These are phyloP conservation scores for Megaceryle alcyon DNA, from an alignment of 2,797 vertebrate species.

Conservation along the genomic window DNA sequence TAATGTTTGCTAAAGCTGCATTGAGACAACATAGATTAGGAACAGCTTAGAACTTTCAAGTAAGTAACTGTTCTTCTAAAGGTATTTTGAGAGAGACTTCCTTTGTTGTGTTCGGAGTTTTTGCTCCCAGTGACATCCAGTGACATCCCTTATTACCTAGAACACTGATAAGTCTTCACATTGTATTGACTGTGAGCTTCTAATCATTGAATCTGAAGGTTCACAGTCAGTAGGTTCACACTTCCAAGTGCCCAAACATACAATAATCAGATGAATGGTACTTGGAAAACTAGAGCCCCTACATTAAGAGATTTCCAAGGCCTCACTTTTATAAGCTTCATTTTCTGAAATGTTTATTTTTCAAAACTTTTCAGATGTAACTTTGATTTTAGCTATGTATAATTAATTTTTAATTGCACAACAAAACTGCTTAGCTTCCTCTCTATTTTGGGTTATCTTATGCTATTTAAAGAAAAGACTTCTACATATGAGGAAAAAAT, in stretches of 20 bases:
- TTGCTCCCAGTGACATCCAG: not conserved
- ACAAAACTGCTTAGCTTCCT: slow-evolving; percentile 47
- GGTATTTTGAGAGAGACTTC: not conserved
- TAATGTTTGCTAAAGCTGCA: not conserved
- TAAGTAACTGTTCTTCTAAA: not conserved
- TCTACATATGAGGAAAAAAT: slow-evolving; percentile 47
- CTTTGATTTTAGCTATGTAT: slow-evolving; percentile 33
- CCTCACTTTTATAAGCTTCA: not conserved
- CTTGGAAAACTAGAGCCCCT: not conserved
- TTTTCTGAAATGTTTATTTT: slow-evolving; percentile 35
- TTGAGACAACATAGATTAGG: not conserved
- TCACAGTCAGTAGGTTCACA: not conserved
- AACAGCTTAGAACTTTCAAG: not conserved
- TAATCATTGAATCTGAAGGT: not conserved
- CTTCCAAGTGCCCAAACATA: not conserved
- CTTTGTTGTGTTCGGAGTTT: not conserved
- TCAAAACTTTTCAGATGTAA: slow-evolving; percentile 4
- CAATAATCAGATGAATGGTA: not conserved
- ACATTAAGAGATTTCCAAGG: not conserved
- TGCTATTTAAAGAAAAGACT: slow-evolving; percentile 40
- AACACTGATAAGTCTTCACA: not conserved
- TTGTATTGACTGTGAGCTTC: not conserved
- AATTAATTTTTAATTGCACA: slow-evolving; percentile 55
- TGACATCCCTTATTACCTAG: not conserved
- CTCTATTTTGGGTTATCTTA: slow-evolving; percentile 49